A percentile compares a stretch with the other conserved stretches of the same genome.
Conservation (phyloP, 1,140 invertebrate genomes). For the Drosophila nebulosa region DNA sequence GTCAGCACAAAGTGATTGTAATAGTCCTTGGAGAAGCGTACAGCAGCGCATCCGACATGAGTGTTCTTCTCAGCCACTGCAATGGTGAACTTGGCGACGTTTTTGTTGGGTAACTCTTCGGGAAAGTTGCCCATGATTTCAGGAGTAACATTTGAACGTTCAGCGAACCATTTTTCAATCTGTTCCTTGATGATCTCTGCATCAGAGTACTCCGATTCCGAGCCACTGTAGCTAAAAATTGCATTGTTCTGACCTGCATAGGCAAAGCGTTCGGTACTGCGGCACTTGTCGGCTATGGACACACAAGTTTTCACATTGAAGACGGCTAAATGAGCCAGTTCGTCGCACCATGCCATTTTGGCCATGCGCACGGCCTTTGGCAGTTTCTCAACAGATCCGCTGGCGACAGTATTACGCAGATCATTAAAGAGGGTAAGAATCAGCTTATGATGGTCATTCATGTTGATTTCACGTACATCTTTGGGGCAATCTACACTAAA, state of each 20-base stretch:
- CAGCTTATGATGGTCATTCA: slow-evolving; percentile 40
- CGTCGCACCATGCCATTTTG: slow-evolving; percentile 68
- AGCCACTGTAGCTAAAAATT: slow-evolving; percentile 54
- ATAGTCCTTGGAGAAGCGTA: slow-evolving; percentile 48
- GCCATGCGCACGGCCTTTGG: slow-evolving; percentile 62
- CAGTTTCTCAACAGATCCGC: slow-evolving; percentile 37
- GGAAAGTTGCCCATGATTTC: slow-evolving; percentile 56
- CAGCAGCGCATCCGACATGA: slow-evolving; percentile 52
- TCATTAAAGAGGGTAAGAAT: slow-evolving; percentile 57
- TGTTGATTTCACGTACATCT: slow-evolving; percentile 41
- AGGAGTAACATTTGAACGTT: slow-evolving; percentile 43
- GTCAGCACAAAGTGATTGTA: slow-evolving; percentile 59
- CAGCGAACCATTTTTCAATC: slow-evolving; percentile 61
- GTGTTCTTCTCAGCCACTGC: slow-evolving; percentile 56
- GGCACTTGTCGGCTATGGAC: slow-evolving; percentile 62
- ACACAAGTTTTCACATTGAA: slow-evolving; percentile 55
- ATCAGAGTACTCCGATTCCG: slow-evolving; percentile 54
- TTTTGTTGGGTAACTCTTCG: slow-evolving; percentile 48
- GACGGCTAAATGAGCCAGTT: slow-evolving; percentile 45
- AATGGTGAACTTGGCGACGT: slow-evolving; percentile 56
- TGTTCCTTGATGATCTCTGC: slow-evolving; percentile 59
- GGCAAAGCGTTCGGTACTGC: slow-evolving; percentile 65
- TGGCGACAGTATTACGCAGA: slow-evolving; percentile 56
- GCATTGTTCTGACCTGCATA: slow-evolving; percentile 70
- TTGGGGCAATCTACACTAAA: slow-evolving; percentile 54